Percentiles rank a stretch among this genome's conserved stretches.
phyloP scores from a whole-genome alignment of 2,113 vertebrate genomes.

The Nycticebus coucang region DNA sequence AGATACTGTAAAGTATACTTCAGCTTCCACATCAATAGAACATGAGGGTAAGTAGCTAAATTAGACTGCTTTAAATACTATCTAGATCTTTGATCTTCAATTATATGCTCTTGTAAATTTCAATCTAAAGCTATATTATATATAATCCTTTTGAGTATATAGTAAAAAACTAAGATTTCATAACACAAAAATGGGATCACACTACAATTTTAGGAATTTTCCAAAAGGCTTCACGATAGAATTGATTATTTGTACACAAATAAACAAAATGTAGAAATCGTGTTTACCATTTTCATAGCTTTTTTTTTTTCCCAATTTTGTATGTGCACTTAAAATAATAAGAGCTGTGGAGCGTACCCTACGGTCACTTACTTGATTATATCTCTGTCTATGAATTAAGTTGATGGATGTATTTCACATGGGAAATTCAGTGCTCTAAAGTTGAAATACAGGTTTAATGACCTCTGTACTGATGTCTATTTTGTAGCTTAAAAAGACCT shows the following conservation, averaged over 20 bases:
- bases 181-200: conserved; percentile 17
- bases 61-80: conserved; percentile 62
- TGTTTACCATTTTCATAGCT: not conserved
- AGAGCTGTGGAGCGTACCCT: not conserved
- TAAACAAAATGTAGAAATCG: conserved; percentile 33
- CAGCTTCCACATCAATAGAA: conserved; percentile 51
- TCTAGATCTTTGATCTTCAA: conserved; percentile 55
- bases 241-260: not conserved
- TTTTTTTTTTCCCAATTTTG: not conserved
- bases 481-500: conserved; percentile 61
- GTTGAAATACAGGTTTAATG: conserved; percentile 61
- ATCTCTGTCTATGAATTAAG: conserved; percentile 50
- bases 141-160: not conserved
- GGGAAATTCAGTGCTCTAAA: conserved; percentile 40
- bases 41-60: conserved; percentile 63
- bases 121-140: not conserved
- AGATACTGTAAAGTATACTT: conserved; percentile 56
- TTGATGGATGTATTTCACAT: conserved; percentile 34
- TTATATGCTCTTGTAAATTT: conserved; percentile 36
- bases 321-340: not conserved
- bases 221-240: not conserved
- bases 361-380: conserved; percentile 48
- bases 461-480: conserved; percentile 54
- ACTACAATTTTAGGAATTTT: conserved; percentile 50
- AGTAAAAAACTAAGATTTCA: conserved; percentile 27